Evolutionary conservation across 2,797 vertebrate genomes (phyloP).

Genomic region (Poeciliopsis presidionis): DNA sequence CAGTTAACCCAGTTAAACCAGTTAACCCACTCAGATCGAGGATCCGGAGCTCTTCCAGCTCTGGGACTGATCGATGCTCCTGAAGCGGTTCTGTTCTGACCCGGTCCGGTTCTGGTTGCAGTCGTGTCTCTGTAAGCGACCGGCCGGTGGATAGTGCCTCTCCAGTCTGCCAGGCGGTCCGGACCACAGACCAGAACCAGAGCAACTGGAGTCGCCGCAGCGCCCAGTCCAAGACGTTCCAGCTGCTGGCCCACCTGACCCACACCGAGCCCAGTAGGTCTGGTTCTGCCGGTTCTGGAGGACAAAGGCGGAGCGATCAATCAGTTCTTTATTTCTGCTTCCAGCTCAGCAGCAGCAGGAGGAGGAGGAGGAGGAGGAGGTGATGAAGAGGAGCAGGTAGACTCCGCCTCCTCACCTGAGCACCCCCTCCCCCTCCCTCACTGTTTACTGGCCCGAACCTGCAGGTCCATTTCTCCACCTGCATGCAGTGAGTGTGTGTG

Average conservation of each 20-base stretch:
- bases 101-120: conserved; percentile 74
- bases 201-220: conserved; percentile 85
- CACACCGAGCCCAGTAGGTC: conserved; percentile 91
- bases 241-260: conserved; percentile 90
- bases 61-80: neutral
- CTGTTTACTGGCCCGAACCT: neutral
- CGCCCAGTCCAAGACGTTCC: conserved; percentile 92
- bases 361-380: conserved; percentile 87
- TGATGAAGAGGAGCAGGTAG: conserved; percentile 92
- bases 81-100: neutral
- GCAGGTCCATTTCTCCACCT: neutral
- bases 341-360: conserved; percentile 82
- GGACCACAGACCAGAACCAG: conserved; percentile 73
- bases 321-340: conserved; percentile 10
- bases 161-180: conserved; percentile 93
- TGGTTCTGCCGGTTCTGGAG: no score
- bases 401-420: conserved; percentile 67
- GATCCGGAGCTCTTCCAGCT: neutral
- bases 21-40: neutral
- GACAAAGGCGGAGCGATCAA: neutral
- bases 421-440: neutral
- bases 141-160: conserved; percentile 88
- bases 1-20: neutral
- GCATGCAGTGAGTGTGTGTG: conserved; percentile 27
- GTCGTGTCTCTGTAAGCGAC: conserved; percentile 87